Percentiles rank a stretch among this genome's conserved stretches.
Conservation (phyloP, 1,140 invertebrate genomes). For the Penaeus indicus region DNA sequence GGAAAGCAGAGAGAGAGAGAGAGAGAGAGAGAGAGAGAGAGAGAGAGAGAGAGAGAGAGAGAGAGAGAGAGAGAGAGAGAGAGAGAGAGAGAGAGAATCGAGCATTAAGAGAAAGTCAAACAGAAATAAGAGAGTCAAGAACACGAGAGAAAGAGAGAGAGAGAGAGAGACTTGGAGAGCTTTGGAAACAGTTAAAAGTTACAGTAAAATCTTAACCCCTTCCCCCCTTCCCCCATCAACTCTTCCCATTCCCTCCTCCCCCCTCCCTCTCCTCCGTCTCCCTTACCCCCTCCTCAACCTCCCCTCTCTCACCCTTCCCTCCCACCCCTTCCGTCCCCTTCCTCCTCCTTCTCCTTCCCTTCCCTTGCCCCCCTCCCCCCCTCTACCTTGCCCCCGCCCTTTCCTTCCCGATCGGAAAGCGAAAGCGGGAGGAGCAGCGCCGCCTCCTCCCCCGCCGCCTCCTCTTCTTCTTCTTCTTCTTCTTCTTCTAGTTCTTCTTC, state of each 20-base stretch:
- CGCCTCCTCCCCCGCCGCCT: neutral
- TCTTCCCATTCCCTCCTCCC: neutral
- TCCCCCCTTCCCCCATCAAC: neutral
- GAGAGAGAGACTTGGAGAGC: too few relatives aligned
- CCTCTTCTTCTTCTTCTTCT: neutral
- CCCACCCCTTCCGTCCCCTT: neutral
- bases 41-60: neutral
- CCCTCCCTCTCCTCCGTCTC: neutral
- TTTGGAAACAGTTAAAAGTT: too few relatives aligned
- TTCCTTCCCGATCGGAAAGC: neutral
- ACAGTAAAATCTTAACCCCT: neutral
- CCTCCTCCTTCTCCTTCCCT: neutral
- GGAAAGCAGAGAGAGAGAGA: neutral
- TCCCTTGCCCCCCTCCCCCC: neutral
- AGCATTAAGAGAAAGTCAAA: neutral
- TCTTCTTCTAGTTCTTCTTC: neutral
- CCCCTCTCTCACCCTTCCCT: too few relatives aligned
- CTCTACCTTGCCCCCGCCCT: neutral
- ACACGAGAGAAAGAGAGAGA: neutral
- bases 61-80: neutral
- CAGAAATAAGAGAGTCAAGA: neutral
- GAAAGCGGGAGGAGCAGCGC: neutral
- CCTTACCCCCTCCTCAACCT: neutral
- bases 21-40: neutral
- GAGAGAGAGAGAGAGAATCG: neutral